Conservation (phyloP, 2,888 invertebrate species). For the Caenorhabditis sp. region DNA sequence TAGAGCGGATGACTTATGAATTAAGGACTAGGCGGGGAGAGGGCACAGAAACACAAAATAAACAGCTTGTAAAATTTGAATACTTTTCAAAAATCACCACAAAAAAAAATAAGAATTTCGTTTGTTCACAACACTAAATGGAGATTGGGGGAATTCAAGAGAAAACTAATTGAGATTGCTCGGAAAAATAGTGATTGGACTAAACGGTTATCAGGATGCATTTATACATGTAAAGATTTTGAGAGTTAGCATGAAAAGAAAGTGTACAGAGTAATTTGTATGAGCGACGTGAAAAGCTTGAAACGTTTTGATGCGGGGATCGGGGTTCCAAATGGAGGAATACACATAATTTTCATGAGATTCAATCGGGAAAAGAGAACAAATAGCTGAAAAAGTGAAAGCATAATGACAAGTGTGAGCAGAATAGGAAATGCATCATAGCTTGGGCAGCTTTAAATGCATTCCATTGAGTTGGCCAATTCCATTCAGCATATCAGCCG, state of each 20-base stretch:
- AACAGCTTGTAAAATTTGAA: slow-evolving; percentile 21
- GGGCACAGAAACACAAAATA: not conserved
- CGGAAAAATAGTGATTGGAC: slow-evolving; percentile 12
- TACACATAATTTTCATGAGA: slow-evolving; percentile 57
- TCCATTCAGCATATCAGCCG: slow-evolving; percentile 68
- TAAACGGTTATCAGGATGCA: not conserved
- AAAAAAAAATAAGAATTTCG: slow-evolving; percentile 12
- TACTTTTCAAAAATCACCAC: slow-evolving; percentile 10
- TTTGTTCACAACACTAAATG: slow-evolving; percentile 56
- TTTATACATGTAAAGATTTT: slow-evolving; percentile 20
- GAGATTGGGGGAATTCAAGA: slow-evolving; percentile 13
- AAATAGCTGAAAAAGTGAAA: slow-evolving; percentile 30
- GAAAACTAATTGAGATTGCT: slow-evolving; percentile 41
- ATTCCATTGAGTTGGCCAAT: slow-evolving; percentile 67
- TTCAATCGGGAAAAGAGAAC: slow-evolving; percentile 44
- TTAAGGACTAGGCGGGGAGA: slow-evolving; percentile 34
- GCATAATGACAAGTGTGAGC: not conserved
- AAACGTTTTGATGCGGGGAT: slow-evolving; percentile 24
- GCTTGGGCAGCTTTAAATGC: slow-evolving; percentile 69
- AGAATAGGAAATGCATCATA: slow-evolving; percentile 43
- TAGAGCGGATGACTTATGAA: slow-evolving; percentile 12
- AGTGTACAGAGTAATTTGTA: slow-evolving; percentile 44
- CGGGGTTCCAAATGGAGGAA: slow-evolving; percentile 23
- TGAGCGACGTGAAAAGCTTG: slow-evolving; percentile 5
- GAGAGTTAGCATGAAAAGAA: slow-evolving; percentile 4